phyloP scores from a whole-genome alignment of 2,888 invertebrate species.

The Philereme vetulata region DNA sequence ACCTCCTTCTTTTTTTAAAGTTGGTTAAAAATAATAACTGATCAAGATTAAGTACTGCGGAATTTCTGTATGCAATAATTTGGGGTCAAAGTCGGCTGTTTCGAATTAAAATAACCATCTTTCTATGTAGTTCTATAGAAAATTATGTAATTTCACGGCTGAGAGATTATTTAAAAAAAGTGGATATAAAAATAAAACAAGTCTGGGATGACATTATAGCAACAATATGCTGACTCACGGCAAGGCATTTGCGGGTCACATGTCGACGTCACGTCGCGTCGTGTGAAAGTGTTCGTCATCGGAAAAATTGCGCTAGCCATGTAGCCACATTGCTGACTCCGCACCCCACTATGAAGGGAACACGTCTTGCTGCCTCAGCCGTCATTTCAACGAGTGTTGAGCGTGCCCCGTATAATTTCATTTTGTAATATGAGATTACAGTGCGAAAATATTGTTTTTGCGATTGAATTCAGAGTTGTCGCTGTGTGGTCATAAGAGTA shows the following conservation, averaged over 20 bases:
- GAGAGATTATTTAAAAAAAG: no score
- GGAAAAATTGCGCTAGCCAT: slow-evolving; percentile 53
- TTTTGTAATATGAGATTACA: not conserved
- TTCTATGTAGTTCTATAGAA: no score
- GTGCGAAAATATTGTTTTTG: no score
- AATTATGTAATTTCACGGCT: no score
- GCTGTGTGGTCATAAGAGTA: no score
- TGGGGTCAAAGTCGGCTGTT: no score
- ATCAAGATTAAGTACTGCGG: no score
- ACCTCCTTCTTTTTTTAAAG: no score
- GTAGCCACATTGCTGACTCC: slow-evolving; percentile 40
- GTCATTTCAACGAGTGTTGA: slow-evolving; percentile 14
- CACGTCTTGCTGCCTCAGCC: slow-evolving; percentile 38
- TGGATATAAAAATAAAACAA: not conserved
- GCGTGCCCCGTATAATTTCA: not conserved
- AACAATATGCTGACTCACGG: slow-evolving; percentile 48
- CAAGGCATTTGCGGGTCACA: slow-evolving; percentile 18
- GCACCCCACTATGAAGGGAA: slow-evolving; percentile 47
- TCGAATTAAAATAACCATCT: no score
- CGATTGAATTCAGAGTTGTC: no score
- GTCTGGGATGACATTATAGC: not conserved
- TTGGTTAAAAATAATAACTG: no score
- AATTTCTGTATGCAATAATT: no score
- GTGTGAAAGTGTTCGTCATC: slow-evolving; percentile 64
- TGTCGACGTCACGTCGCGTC: slow-evolving; percentile 39